These are phyloP conservation scores for Listrodromus nycthemerus DNA, from an alignment of 2,888 invertebrate species.

Conservation along the genomic window DNA sequence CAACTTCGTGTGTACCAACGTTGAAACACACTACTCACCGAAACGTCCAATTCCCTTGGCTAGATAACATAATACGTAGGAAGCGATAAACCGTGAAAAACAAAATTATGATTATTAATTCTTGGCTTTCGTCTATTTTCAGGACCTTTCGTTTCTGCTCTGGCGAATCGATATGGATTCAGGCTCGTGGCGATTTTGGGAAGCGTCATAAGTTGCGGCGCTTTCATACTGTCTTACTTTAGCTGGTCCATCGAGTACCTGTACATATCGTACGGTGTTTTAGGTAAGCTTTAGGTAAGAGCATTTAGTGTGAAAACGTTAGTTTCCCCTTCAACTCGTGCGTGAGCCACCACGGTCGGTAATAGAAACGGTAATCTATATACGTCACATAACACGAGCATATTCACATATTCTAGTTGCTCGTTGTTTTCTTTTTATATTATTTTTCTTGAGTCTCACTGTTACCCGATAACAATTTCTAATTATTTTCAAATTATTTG, in stretches of 20 bases:
- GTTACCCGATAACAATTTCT: no score
- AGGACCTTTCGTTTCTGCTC: slow-evolving; percentile 96
- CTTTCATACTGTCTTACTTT: slow-evolving; percentile 90
- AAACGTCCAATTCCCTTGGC: background rate
- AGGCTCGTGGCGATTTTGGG: slow-evolving; percentile 94
- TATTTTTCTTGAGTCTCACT: no score
- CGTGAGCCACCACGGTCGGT: background rate
- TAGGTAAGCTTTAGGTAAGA: slow-evolving; percentile 85
- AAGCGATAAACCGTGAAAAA: background rate
- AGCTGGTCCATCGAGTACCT: slow-evolving; percentile 90
- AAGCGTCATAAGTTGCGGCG: slow-evolving; percentile 89
- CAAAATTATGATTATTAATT: background rate
- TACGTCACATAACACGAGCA: no score
- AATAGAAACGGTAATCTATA: background rate
- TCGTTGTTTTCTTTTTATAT: no score
- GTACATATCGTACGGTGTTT: slow-evolving; percentile 92
- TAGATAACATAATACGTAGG: background rate
- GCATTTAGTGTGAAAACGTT: background rate
- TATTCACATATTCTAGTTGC: no score
- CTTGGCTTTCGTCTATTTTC: slow-evolving; percentile 64
- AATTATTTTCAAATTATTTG: no score
- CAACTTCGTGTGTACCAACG: slow-evolving; percentile 1
- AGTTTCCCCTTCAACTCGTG: background rate
- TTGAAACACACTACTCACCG: background rate
- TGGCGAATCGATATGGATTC: slow-evolving; percentile 97